phyloP scores from a whole-genome alignment of 2,797 vertebrate species.

The Pangasius mekongensis region DNA sequence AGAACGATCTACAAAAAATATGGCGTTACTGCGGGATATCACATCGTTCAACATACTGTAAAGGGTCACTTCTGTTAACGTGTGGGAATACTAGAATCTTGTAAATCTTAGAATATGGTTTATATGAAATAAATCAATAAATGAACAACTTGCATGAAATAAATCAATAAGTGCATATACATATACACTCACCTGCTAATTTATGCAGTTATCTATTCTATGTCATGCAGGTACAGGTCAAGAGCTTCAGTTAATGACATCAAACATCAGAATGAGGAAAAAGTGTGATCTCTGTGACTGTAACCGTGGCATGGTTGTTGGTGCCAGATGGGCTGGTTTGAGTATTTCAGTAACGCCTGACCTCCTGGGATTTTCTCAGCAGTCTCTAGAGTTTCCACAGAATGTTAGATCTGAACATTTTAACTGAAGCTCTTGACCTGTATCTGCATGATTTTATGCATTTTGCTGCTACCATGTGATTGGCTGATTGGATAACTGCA shows the following conservation, averaged over 20 bases:
- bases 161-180: background rate
- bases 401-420: background rate
- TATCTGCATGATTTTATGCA: background rate
- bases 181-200: background rate
- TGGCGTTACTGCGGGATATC: background rate
- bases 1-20: background rate
- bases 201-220: background rate
- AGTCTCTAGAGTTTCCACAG: too few species aligned
- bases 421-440: background rate
- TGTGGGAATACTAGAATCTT: background rate
- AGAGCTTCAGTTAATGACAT: background rate
- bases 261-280: background rate
- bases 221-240: background rate
- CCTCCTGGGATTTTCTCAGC: background rate
- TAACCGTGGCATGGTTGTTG: background rate
- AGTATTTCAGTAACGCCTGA: background rate
- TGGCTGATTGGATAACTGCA: background rate
- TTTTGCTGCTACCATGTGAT: background rate
- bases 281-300: background rate
- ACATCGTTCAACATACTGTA: background rate
- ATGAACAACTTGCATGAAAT: background rate
- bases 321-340: background rate
- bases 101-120: background rate
- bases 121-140: background rate
- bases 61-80: background rate